Evolutionary conservation across 1,140 invertebrate genomes (phyloP), one percentile per base, ranked within the genome.

Genomic region (Dinothrombium tinctorium): DNA sequence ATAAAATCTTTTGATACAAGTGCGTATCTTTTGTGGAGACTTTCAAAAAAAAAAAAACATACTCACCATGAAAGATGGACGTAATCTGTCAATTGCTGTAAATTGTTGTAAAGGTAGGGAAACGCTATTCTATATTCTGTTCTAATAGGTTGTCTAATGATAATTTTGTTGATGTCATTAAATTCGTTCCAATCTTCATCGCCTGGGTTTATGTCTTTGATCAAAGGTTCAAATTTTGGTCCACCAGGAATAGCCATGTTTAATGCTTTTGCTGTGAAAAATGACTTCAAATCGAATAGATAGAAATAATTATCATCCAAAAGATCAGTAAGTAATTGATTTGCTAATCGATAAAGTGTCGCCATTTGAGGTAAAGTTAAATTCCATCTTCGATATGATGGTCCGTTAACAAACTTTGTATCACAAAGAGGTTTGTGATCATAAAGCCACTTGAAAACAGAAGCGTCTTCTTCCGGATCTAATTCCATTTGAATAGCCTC

Each of bases 161-260:
- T 99, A 49, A 99, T 95, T 59, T 99, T 99, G 55, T 99, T 98
- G 39, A 99, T 99, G 56, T 99, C 94, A 65, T 99, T 99, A 54
- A 99, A 99, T 61, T 99, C 94, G 65, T 99, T 99, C 94, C 94
- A 99, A 61, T 99, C 94, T 67, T 99, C 94, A 66, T 99, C 94
- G 11, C 76, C 82, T 46, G 81, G 73, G 56, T 89, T 90, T 48
- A 81, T 77, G 62, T 98, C 94, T 56, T 99, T 99, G 0, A 99
- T 87, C 1, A 99, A 59, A 0, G 94, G 92, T 59, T 99, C 94
- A 68, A 99, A 99, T 60, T 99, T 99, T 0, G 94, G 94, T 4
- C 94, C 94, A 46, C 94, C 94, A 21, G 94, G 94, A 52, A 99
- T 96, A n/a, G 94, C 92, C 78, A 99, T 87, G 55, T 99, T 99